Evolutionary conservation across 2,113 vertebrate genomes (phyloP), one percentile per base, ranked within the genome.

Genomic region (Leptobrachium leishanense): DNA sequence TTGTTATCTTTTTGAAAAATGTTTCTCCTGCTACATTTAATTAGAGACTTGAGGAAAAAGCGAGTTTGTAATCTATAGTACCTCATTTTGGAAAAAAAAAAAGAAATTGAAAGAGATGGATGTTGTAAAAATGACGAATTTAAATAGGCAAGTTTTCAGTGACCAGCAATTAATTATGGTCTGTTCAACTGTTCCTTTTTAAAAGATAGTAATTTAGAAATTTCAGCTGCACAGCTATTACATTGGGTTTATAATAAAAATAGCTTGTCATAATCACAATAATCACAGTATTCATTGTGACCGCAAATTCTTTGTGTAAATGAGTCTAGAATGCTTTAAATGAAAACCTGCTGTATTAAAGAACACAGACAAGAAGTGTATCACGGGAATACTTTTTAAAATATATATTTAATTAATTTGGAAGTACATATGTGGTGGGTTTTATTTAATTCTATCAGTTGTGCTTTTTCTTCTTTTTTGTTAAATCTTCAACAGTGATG

Each of bases 161-260:
- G 74, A 66, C 63, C 74, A 76, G 64, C 63, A 67, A 76, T 76
- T 76, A 76, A 76, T 76, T 75, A 75, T 67, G 50, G 74, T 42
- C 64, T 43, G 43, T 66, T 76, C 63, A n/a, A 50, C 66, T 41
- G 39, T 66, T 43, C 54, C 72, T 42, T 76, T 31, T 65, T 42
- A 53, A 67, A 76, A 76, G 74, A 76, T 67, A 76, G 65, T 67
- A 66, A 76, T 54, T 54, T 43, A 15, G 8, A 54, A 54, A 63
- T 67, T 39, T 55, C 74, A 76, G 74, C 64, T 46, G 65, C 50
- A 67, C 4, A 9, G 63, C 74, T 67, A 76, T 67, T 76, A 63
- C 13, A 41, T 42, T 54, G 44, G 31, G 53, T 31, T 76, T 67
- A 39, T 67, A 39, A 76, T 13, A 68, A 76, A 63, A 76, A 76